Percentiles rank a stretch among this genome's conserved stretches.
phyloP scores from a whole-genome alignment of 2,113 vertebrate genomes.

The Himantopus leucocephalus region DNA sequence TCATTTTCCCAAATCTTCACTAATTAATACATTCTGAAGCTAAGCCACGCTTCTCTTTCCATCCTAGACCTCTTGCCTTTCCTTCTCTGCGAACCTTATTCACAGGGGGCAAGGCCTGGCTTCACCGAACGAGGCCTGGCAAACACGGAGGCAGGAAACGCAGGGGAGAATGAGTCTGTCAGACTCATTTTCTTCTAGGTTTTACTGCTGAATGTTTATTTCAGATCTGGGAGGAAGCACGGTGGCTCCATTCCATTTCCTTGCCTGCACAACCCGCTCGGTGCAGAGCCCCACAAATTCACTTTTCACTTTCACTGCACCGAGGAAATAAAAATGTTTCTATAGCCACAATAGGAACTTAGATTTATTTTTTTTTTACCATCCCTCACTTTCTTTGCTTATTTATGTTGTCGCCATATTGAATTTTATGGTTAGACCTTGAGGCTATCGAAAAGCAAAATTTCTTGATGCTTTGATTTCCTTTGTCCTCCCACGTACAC shows the following conservation, averaged over 20 bases:
- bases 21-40: conserved; percentile 33
- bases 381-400: neutral
- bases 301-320: neutral
- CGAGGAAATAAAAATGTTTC: neutral
- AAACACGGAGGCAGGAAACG: conserved; percentile 72
- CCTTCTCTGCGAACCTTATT: conserved; percentile 25
- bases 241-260: conserved; percentile 75
- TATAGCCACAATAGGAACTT: neutral
- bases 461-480: neutral
- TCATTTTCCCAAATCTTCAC: conserved; percentile 5
- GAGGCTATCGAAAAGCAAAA: neutral
- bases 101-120: conserved; percentile 69
- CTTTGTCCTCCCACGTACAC: neutral
- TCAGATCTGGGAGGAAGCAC: conserved; percentile 75
- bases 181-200: conserved; percentile 78
- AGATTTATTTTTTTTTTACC: neutral
- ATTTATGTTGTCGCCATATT: neutral
- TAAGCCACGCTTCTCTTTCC: neutral
- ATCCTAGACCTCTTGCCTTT: neutral
- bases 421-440: neutral
- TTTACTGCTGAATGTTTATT: conserved; percentile 76
- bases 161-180: conserved; percentile 75
- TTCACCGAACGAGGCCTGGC: conserved; percentile 61
- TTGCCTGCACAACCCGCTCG: conserved; percentile 43
- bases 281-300: conserved; percentile 6